These are phyloP conservation scores for Scalopus aquaticus DNA, from an alignment of 2,113 vertebrate genomes.

Conservation along the genomic window DNA sequence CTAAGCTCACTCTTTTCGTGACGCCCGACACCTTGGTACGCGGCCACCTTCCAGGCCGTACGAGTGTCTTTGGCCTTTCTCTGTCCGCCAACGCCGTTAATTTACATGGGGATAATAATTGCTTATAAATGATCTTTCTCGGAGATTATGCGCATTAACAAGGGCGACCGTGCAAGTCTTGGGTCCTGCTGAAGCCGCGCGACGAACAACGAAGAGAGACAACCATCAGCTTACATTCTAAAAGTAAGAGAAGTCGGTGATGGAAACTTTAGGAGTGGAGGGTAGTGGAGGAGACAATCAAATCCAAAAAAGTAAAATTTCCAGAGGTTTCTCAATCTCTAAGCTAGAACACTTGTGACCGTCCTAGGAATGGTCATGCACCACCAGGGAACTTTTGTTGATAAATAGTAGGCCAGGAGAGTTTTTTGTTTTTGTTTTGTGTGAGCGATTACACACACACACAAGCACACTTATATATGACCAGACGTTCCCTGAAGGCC, in stretches of 20 bases:
- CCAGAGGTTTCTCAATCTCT: background rate
- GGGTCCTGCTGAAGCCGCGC: too few species aligned
- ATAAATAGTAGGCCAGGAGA: too few species aligned
- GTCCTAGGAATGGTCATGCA: background rate
- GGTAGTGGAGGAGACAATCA: background rate
- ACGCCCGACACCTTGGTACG: accelerated
- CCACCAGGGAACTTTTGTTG: background rate
- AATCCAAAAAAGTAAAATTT: background rate
- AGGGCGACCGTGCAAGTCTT: too few species aligned
- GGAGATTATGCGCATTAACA: background rate
- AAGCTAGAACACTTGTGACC: background rate
- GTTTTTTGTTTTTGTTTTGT: too few species aligned
- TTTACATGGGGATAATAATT: background rate
- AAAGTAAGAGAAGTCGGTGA: background rate
- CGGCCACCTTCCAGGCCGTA: accelerated
- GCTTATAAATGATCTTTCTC: too few species aligned
- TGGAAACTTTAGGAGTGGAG: too few species aligned
- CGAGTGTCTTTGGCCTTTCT: accelerated
- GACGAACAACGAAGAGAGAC: too few species aligned
- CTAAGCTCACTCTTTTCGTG: accelerated
- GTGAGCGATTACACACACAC: background rate
- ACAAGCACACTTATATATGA: too few species aligned
- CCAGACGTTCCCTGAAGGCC: background rate
- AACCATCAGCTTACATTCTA: background rate
- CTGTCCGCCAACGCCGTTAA: accelerated